Conservation (phyloP, 2,888 invertebrate genomes). For the Cotesia congregata region DNA sequence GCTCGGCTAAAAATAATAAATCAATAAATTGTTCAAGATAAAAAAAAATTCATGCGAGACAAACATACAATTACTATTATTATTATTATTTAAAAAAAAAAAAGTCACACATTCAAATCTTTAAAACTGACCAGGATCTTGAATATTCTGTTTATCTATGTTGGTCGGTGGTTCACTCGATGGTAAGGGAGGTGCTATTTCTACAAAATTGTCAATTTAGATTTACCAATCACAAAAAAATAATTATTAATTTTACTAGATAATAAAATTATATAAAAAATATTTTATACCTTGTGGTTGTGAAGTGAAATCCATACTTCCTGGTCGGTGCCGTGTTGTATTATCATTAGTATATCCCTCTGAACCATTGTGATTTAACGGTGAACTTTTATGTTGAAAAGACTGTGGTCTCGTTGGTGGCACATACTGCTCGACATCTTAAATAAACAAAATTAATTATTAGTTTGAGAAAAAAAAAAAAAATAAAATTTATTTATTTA, state of each 20-base stretch:
- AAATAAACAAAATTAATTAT: slow-evolving; percentile 22
- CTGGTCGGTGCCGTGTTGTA: slow-evolving; percentile 61
- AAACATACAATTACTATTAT: background rate
- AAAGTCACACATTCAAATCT: slow-evolving; percentile 23
- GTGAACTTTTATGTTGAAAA: slow-evolving; percentile 59
- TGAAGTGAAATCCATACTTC: slow-evolving; percentile 58
- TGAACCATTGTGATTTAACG: slow-evolving; percentile 65
- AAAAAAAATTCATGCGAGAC: background rate
- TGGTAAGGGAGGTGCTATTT: slow-evolving; percentile 75
- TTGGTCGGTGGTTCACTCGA: slow-evolving; percentile 72
- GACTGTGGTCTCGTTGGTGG: slow-evolving; percentile 62
- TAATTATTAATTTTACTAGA: slow-evolving; percentile 44
- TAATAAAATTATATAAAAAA: slow-evolving; percentile 22
- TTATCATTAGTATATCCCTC: slow-evolving; percentile 62
- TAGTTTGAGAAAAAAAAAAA: background rate
- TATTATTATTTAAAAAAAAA: background rate
- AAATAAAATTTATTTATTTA: too few relatives aligned
- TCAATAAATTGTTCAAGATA: background rate
- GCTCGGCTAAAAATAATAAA: background rate
- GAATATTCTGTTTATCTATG: slow-evolving; percentile 64
- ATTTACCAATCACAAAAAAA: slow-evolving; percentile 19
- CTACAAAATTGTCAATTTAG: slow-evolving; percentile 66
- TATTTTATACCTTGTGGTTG: slow-evolving; percentile 61
- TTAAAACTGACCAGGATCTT: slow-evolving; percentile 65
- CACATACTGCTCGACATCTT: slow-evolving; percentile 60